Percentiles rank a stretch among this genome's conserved stretches.
These are phyloP conservation scores for Dusona sp. DNA, from an alignment of 2,888 invertebrate species.

Conservation along the genomic window DNA sequence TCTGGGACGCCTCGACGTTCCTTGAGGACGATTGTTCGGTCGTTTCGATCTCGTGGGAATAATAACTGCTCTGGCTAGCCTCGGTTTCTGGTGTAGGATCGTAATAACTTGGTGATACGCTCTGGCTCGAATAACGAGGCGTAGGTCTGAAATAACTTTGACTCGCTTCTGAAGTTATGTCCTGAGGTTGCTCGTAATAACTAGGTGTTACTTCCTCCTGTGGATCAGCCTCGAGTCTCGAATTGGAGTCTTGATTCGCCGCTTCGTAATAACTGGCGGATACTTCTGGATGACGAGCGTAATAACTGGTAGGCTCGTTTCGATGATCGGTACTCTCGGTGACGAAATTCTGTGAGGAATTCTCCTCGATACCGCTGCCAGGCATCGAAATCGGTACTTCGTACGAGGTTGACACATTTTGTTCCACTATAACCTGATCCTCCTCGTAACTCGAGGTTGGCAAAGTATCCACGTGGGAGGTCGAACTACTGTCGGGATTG, in stretches of 20 bases:
- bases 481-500: conserved; percentile 82
- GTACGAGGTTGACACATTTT: conserved; percentile 82
- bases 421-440: conserved; percentile 80
- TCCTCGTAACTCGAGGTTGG: conserved; percentile 82
- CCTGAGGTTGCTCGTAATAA: conserved; percentile 78
- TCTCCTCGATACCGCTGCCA: conserved; percentile 80
- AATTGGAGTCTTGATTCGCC: conserved; percentile 76
- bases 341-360: conserved; percentile 80
- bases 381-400: conserved; percentile 82
- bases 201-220: conserved; percentile 81
- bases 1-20: conserved; percentile 82
- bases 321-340: conserved; percentile 80
- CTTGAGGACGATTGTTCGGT: conserved; percentile 77
- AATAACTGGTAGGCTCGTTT: conserved; percentile 81
- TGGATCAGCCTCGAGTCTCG: conserved; percentile 76
- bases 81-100: conserved; percentile 80
- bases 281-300: conserved; percentile 78
- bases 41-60: conserved; percentile 77
- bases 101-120: conserved; percentile 80
- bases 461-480: conserved; percentile 78
- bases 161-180: conserved; percentile 78
- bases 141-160: conserved; percentile 82
- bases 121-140: conserved; percentile 79
- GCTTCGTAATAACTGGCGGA: conserved; percentile 80
- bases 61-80: conserved; percentile 82